Base-by-base conservation (phyloP, 2,797 vertebrate genomes). In the Epinephelus malabaricus region DNA sequence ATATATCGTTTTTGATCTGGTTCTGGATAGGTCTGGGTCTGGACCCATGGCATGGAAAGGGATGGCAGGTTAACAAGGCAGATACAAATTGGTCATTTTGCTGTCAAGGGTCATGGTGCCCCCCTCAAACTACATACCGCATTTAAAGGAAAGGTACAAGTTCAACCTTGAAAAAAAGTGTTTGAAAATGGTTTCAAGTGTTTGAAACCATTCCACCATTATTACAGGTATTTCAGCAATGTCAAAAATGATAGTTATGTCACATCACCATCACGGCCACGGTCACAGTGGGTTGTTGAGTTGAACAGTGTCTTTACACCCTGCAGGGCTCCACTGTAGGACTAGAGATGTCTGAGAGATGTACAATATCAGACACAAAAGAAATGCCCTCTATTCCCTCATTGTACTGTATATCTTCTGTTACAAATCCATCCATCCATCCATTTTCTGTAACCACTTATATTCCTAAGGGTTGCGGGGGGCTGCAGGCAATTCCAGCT, bases 151-250 rank as follows among this genome's bases (percentile, higher is more conserved):
- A 34, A 34, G 6, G 34, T 34, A 34, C 34, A 34, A 34, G 18
- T 56, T 59, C 34, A 40, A 19, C 38, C 21, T 43, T 7, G 18
- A 14, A 6, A 9, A 18, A 19, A 54, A 0, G 1, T 40, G 50
- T 15, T 56, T 12, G 25, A 23, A 25, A 9, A 2, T 23, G 27
- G 27, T 30, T 30, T 30, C 27, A 30, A 30, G 51, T 51, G 4
- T 34, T 74, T 51, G 11, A 25, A 60, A 45, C 15, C 10, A 46
- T 34, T 34, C 21, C 17, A 19, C 21, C 13, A 3, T 74, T 56
- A 67, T 64, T 23, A 63, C 46, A 54, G 66, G 6, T 50, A 69
- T 63, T 70, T 56, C 50, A 76, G 6, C 82, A 70, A 6, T n/a
- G 0, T 13, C 19, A 19, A 43, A 51, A 66, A 56, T 40, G 1